Base-by-base conservation (phyloP, 2,888 invertebrate genomes). In the Philereme transversata region DNA sequence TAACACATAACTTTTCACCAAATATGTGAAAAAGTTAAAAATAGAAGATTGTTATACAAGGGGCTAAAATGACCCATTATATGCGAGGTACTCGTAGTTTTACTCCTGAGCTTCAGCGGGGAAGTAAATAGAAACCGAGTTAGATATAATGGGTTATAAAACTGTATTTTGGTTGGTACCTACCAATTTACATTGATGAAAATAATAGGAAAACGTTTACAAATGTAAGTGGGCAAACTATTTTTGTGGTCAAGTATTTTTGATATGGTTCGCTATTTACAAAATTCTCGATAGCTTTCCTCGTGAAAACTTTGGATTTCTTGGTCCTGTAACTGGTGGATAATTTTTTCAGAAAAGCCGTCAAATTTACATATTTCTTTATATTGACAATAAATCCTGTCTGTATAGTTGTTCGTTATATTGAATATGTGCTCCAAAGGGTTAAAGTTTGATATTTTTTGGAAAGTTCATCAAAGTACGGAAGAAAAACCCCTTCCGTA, bases 241-340 rank as follows among this genome's bases (percentile, higher is more conserved):
- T 3, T 4, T 11, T 45, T 45, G 45, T 45, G 3, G 11, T 7
- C 4, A 45, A 45, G 8, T 11, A 8, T 8, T 7, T 45, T 11
- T 45, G 3, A 45, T 45, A 4, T 45, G 11, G 45, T 10, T 44
- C 44, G 4, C 4, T 22, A 45, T 11, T 10, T 45, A 45, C 6
- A 7, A 45, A 45, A 10, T 45, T 10, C 45, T 48, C 38, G 35
- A 54, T 54, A 47, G 46, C 7, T 53, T 4, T 38, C 38, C 35
- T 40, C 47, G 54, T 47, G 9, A 54, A 45, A 36, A 54, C 36
- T 33, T 54, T 53, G n/a, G 38, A 46, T 45, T 53, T 53, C 22
- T 53, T 53, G 38, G 36, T 9, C 34, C 36, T 53, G 36, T 47
- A 41, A 11, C 47, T 47, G 34, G 38, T 40, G 11, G 40, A 54